A percentile compares a stretch with the other conserved stretches of the same genome.
Evolutionary conservation across 2,888 invertebrate species (phyloP).

Genomic region (Alloscopus bannaensis): DNA sequence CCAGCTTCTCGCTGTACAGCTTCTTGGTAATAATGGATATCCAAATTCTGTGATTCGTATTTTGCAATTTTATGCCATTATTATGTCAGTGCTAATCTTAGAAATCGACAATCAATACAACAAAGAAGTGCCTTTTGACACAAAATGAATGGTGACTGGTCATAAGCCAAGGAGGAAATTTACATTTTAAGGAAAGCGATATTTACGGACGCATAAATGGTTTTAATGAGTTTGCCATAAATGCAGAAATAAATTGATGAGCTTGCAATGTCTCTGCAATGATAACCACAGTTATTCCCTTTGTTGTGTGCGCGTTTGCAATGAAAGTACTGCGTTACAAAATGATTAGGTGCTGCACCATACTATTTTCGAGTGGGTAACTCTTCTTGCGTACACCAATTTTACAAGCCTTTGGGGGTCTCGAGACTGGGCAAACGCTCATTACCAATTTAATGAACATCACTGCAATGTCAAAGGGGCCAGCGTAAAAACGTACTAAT

Average conservation of each 20-base stretch:
- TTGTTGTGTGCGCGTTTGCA: too few relatives aligned
- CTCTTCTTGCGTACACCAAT: neutral
- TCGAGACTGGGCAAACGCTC: slow-evolving; percentile 15
- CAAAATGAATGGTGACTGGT: neutral
- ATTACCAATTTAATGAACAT: slow-evolving; percentile 31
- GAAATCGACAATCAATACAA: too few relatives aligned
- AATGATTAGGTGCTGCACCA: neutral
- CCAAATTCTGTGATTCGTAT: slow-evolving; percentile 44
- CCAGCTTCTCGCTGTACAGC: slow-evolving; percentile 18
- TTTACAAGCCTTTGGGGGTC: slow-evolving; percentile 28
- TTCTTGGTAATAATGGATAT: slow-evolving; percentile 39
- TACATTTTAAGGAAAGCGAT: slow-evolving; percentile 48
- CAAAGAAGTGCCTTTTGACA: too few relatives aligned
- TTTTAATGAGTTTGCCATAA: slow-evolving; percentile 50
- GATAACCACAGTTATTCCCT: too few relatives aligned
- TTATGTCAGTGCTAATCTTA: slow-evolving; percentile 19
- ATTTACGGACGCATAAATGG: slow-evolving; percentile 34
- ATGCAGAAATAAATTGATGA: slow-evolving; percentile 36
- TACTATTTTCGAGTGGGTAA: neutral
- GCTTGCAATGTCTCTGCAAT: too few relatives aligned
- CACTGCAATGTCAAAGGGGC: slow-evolving; percentile 31
- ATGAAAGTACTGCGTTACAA: too few relatives aligned
- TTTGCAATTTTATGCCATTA: slow-evolving; percentile 32
- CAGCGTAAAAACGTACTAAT: neutral
- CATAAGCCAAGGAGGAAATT: slow-evolving; percentile 40